Percentiles rank a stretch among this genome's conserved stretches.
These are phyloP conservation scores for Dendrocopos noguchii DNA, from an alignment of 2,113 vertebrate species.

Conservation along the genomic window DNA sequence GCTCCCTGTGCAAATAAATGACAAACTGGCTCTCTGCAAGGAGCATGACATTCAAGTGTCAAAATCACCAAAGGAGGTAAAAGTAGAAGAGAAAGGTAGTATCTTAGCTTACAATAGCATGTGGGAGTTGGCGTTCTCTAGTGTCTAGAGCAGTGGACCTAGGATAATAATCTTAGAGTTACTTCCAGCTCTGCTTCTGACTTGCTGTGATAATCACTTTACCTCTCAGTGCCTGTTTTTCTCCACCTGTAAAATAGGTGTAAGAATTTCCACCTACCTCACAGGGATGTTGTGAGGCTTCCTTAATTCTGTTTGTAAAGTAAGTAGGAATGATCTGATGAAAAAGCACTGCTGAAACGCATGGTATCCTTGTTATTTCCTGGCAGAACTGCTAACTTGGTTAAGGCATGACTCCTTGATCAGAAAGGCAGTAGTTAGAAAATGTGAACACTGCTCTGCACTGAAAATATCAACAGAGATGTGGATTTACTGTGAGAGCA, in stretches of 20 bases:
- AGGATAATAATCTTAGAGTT: slow-evolving; percentile 50
- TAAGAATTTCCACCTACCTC: slow-evolving; percentile 67
- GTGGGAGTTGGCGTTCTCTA: slow-evolving; percentile 62
- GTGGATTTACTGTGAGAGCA: background rate
- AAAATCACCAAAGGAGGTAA: slow-evolving; percentile 43
- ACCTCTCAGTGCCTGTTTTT: slow-evolving; percentile 60
- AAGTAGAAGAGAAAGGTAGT: slow-evolving; percentile 55
- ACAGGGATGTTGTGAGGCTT: slow-evolving; percentile 65
- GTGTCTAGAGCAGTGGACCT: slow-evolving; percentile 55
- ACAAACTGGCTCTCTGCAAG: slow-evolving; percentile 30
- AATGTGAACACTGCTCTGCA: background rate
- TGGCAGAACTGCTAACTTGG: slow-evolving; percentile 25
- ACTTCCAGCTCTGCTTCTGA: slow-evolving; percentile 61
- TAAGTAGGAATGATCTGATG: slow-evolving; percentile 67
- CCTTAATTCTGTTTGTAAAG: slow-evolving; percentile 63
- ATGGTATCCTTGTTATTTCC: slow-evolving; percentile 64
- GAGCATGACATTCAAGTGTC: slow-evolving; percentile 23
- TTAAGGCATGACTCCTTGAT: background rate
- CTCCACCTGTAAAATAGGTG: slow-evolving; percentile 60
- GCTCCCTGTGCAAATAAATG: slow-evolving; percentile 12
- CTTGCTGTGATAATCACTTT: slow-evolving; percentile 60
- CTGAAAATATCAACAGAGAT: background rate
- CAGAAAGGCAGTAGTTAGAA: background rate
- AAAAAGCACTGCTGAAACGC: slow-evolving; percentile 66
- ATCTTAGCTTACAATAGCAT: slow-evolving; percentile 59